Evolutionary conservation across 2,797 vertebrate genomes (phyloP).

Genomic region (Tokudaia tokunoshimensis): DNA sequence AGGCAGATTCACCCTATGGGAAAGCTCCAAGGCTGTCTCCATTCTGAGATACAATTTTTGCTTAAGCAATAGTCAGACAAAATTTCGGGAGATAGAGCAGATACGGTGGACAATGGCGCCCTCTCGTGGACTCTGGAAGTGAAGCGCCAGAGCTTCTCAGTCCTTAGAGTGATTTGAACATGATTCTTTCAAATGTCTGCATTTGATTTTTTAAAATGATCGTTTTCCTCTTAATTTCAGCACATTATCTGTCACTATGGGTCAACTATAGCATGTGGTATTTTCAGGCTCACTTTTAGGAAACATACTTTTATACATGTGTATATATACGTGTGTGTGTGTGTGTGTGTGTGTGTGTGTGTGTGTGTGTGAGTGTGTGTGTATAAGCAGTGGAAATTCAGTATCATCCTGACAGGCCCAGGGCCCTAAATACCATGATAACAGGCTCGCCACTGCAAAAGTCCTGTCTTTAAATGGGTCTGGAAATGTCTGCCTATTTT

Average conservation of each 20-base stretch:
- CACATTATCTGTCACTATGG: background rate
- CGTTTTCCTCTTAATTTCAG: background rate
- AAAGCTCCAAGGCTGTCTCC: background rate
- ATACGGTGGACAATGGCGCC: slow-evolving; percentile 18
- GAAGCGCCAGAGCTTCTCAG: background rate
- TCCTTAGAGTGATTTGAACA: background rate
- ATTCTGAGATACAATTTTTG: background rate
- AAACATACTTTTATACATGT: background rate
- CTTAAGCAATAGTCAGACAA: no score
- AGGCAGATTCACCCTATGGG: background rate
- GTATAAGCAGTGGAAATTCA: background rate
- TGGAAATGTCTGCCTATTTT: background rate
- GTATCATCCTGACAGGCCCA: background rate
- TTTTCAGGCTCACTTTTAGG: background rate
- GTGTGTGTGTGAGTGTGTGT: no score
- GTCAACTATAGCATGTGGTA: background rate
- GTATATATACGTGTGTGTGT: background rate
- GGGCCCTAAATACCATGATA: background rate
- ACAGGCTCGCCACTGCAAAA: background rate
- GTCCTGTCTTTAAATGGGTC: background rate
- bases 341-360: background rate
- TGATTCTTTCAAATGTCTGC: background rate
- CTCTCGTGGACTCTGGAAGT: slow-evolving; percentile 14
- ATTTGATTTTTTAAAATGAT: background rate
- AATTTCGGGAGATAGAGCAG: no score